A percentile compares a stretch with the other conserved stretches of the same genome.
Conservation (phyloP, 1,140 invertebrate genomes). For the Psix sp. region DNA sequence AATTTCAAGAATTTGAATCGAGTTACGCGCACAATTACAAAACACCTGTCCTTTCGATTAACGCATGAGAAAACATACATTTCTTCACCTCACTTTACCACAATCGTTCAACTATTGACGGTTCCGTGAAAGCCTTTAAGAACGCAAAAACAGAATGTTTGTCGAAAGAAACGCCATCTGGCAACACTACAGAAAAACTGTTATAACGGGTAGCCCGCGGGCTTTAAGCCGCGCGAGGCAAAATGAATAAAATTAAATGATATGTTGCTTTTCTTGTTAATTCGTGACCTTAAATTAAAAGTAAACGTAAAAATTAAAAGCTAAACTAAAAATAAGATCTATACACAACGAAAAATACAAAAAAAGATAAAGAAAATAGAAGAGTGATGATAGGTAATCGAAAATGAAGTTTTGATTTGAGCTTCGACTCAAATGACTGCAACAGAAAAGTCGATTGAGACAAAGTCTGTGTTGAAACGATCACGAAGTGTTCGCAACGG, state of each 20-base stretch:
- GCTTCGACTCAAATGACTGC: conserved; percentile 16
- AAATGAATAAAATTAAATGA: conserved; percentile 76
- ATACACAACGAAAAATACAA: conserved; percentile 45
- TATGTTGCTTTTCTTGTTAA: conserved; percentile 76
- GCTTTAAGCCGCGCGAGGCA: conserved; percentile 42
- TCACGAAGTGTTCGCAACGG: conserved; percentile 38
- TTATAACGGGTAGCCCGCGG: conserved; percentile 63
- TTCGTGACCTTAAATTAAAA: conserved; percentile 67
- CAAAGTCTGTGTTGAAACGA: conserved; percentile 44
- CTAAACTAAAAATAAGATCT: conserved; percentile 63
- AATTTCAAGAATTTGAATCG: too few relatives aligned
- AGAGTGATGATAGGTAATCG: neutral
- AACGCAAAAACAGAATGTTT: conserved; percentile 52
- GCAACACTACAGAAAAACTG: conserved; percentile 55
- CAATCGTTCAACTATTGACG: neutral
- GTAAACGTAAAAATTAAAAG: conserved; percentile 64
- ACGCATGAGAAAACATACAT: too few relatives aligned
- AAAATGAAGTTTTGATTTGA: conserved; percentile 10
- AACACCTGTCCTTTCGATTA: too few relatives aligned
- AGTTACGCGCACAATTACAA: too few relatives aligned
- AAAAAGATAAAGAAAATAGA: conserved; percentile 7
- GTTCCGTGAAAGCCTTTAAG: conserved; percentile 25
- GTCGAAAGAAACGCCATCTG: conserved; percentile 34
- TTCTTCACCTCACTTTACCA: neutral
- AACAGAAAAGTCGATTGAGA: conserved; percentile 15